Conservation (phyloP, 2,797 vertebrate species). For the Cheirogaleus major region DNA sequence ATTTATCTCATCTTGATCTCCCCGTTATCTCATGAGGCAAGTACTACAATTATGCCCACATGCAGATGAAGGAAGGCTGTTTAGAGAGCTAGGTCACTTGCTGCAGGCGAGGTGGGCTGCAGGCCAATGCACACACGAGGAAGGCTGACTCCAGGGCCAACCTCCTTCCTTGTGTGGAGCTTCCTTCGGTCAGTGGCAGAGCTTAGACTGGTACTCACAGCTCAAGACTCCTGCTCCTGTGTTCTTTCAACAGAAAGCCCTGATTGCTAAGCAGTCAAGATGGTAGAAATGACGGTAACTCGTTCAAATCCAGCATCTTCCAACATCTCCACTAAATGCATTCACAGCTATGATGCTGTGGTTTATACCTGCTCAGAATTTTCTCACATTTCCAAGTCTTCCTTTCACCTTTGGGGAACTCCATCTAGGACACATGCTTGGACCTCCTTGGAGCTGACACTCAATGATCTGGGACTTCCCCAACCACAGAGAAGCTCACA, state of each 20-base stretch:
- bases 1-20: background rate
- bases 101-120: background rate
- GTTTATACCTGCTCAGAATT: background rate
- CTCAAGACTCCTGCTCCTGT: too few species aligned
- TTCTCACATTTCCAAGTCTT: background rate
- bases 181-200: background rate
- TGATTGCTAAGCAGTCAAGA: background rate
- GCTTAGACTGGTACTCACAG: background rate
- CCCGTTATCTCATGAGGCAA: background rate
- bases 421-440: background rate
- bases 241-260: background rate
- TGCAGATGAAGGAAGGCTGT: background rate
- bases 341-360: background rate
- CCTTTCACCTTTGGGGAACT: background rate
- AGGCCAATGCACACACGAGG: background rate
- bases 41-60: background rate
- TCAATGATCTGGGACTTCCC: background rate
- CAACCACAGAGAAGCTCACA: background rate
- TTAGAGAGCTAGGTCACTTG: background rate
- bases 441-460: background rate
- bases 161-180: background rate
- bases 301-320: background rate
- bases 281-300: background rate
- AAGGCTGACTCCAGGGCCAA: background rate
- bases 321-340: background rate